Base-by-base conservation (phyloP, 2,113 vertebrate genomes). In the Syrrhaptes paradoxus region DNA sequence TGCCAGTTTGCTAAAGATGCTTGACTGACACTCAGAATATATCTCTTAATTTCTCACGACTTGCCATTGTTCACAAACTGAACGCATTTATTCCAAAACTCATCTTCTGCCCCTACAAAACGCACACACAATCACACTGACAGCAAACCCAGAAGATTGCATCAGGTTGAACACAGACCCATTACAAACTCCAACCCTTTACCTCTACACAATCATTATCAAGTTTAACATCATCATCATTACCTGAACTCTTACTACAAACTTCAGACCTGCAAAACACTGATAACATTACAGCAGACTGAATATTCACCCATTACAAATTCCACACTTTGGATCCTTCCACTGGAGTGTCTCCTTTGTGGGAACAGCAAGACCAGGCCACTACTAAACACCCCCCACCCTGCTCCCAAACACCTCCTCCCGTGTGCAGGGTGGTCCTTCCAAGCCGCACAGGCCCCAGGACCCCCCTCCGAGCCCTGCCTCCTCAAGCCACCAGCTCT, bases 261-360 rank as follows among this genome's bases (percentile, higher is more conserved):
- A 20, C 43, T 57, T 74, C 5, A 17, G 13, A 16, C 9, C 55
- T 21, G 26, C 15, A 41, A 17, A 80, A 11, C 15, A 57, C 11
- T 0, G 0, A 73, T 38, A 79, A 25, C 22, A 20, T 2, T 9
- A 75, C 15, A 54, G 20, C 29, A 61, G 41, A 8, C 1, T 54
- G 31, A 77, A 48, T 6, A 38, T 3, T 25, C 25, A 43, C 1
- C 6, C 19, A 24, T 3, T 34, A 34, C 24, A 57, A 57, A 57
- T 45, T 31, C 36, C 11, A 6, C 4, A 17, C 46, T 58, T 54
- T 15, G 31, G 11, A 3, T 63, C 31, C 46, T 68, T 59, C 28
- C 28, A 10, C 0, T 0, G 24, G 5, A 49, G 21, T 4, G 21
- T 3, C 7, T 46, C 32, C 18, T 66, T 18, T 4, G 14, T 13